Evolutionary conservation across 2,113 vertebrate species (phyloP), one percentile per base, ranked within the genome.

Genomic region (Speoplatyrhinus poulsoni): DNA sequence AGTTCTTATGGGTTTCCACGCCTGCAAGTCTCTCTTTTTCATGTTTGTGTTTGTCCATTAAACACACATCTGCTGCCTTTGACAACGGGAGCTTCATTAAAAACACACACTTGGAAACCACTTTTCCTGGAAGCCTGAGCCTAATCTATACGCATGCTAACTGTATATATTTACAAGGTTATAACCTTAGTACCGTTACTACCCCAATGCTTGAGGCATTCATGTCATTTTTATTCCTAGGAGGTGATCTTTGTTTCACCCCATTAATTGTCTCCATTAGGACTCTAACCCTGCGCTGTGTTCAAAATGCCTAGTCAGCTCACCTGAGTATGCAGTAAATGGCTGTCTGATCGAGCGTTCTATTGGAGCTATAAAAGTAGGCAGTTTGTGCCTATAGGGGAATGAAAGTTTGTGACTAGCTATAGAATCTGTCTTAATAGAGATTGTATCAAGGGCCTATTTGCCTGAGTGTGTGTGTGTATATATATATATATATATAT

Each of bases 341-440:
- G 76, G 36, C 36, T 53, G 58, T 58, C 74, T 79, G 79, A 90
- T 87, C 78, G 80, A 88, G 78, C 89, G 1, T 83, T 79, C 80
- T 77, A 84, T 81, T 62, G 36, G 83, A 85, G 79, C 72, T 76
- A 82, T 82, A 85, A 85, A 85, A 50, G 49, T 50, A 50, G 12
- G 80, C 66, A 82, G 62, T 63, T 16, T 3, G 54, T 6, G 54
- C 16, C n/a, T 4, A 12, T 12, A 50, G 67, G 56, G 72, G 56
- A 67, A 13, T 73, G 67, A 62, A 83, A 75, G 78, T 83, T 80
- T 81, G 62, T 76, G 32, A 41, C 36, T 55, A 76, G 81, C 67
- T 79, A 59, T 69, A 66, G 63, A 67, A 48, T 71, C 76, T 76
- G 59, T 62, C 66, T 72, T 8, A 60, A 76, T 33, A 60, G 54